phyloP scores from a whole-genome alignment of 2,888 invertebrate genomes.

The Andrena haemorrhoa region DNA sequence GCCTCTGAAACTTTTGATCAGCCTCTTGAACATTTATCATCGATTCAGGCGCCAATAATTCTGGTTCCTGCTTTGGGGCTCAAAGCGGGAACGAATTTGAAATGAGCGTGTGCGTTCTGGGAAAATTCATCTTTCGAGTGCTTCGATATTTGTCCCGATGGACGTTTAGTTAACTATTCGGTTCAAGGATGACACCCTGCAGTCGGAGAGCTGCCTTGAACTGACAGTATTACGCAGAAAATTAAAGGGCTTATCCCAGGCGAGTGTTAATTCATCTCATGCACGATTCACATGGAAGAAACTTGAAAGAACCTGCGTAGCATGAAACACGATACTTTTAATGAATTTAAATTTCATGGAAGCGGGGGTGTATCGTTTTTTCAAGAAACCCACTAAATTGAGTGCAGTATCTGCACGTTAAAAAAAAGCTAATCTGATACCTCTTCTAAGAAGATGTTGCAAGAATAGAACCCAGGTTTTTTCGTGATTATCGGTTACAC shows the following conservation, averaged over 20 bases:
- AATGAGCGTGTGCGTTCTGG: background rate
- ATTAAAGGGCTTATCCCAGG: constrained; percentile 13
- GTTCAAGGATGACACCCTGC: constrained; percentile 38
- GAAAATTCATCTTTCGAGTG: constrained; percentile 4
- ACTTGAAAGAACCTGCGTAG: background rate
- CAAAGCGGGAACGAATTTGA: background rate
- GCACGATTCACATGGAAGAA: no score
- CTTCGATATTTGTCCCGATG: constrained; percentile 2
- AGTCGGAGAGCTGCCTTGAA: constrained; percentile 32
- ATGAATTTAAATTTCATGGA: no score
- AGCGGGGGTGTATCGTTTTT: no score
- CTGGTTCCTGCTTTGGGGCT: no score
- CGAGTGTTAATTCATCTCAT: background rate
- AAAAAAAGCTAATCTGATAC: no score
- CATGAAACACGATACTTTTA: background rate
- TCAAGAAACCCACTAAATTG: no score
- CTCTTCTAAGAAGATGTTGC: background rate
- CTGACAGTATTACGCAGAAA: background rate
- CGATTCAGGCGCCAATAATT: no score
- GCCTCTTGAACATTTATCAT: no score
- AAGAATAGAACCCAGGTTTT: constrained; percentile 8
- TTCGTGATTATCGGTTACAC: constrained; percentile 35
- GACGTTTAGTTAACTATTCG: constrained; percentile 35
- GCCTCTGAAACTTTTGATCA: no score
- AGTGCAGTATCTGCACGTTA: no score